Evolutionary conservation across 2,888 invertebrate species (phyloP), one percentile per base, ranked within the genome.

Genomic region (Phania funesta): DNA sequence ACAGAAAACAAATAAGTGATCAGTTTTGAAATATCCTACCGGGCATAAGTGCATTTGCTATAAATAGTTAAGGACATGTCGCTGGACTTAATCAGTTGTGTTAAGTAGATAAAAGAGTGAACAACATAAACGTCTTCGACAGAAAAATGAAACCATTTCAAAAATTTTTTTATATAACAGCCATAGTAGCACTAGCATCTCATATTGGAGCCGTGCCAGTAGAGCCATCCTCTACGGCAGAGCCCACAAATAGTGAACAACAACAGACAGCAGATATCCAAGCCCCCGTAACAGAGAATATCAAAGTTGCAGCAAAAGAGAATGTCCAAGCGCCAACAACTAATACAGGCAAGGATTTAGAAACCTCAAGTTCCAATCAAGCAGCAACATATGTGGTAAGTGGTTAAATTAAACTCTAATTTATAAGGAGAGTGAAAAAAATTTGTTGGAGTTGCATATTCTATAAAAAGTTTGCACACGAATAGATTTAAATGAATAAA

Each of bases 371-470:
- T 38, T 70, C 82, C 16, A 44, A 78, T 60, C 74, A 35, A 5
- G 64, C 75, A 18, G 2, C 74, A 20, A 60, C 58, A 18, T 82
- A 82, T 71, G 74, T 70, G 78, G 82, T 82, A 67, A 78, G 74
- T 68, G 18, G 7, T 18, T 44, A 16, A 6, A 18, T 16, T 44
- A 16, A 16, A 11, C n/a, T 3, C 11, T 13, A 11, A 44, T 41
- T 13, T 11, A 41, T 16, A 6, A 32, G 41, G 1, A 9, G 8
- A 60, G n/a, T n/a, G n/a, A n/a, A n/a, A n/a, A n/a, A n/a, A n/a
- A n/a, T n/a, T n/a, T n/a, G n/a, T n/a, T n/a, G n/a, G n/a, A n/a
- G n/a, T n/a, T n/a, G n/a, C n/a, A n/a, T n/a, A n/a, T n/a, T n/a
- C n/a, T n/a, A n/a, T n/a, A n/a, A n/a, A n/a, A n/a, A n/a, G n/a